Evolutionary conservation across 1,140 invertebrate genomes (phyloP).

Genomic region (Hypsibius dujardini): DNA sequence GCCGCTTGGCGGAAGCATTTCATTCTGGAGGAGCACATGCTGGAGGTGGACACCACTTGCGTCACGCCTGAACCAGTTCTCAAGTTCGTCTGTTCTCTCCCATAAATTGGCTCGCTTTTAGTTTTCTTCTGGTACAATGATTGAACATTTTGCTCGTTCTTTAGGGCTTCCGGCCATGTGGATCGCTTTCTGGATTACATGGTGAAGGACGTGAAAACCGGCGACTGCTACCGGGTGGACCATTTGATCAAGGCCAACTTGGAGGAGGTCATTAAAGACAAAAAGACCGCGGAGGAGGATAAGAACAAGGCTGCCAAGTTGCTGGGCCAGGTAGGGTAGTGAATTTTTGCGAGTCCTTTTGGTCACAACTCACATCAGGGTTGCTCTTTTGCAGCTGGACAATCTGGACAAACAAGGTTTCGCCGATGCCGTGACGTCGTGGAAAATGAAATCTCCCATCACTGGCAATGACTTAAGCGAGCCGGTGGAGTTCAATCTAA

Average conservation of each 20-base stretch:
- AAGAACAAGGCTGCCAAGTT: slow-evolving; percentile 38
- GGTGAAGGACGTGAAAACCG: slow-evolving; percentile 89
- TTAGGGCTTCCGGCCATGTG: slow-evolving; percentile 85
- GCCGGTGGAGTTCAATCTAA: slow-evolving; percentile 92
- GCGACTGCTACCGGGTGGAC: slow-evolving; percentile 90
- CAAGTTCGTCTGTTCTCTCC: slow-evolving; percentile 41
- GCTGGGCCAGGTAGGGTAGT: no score
- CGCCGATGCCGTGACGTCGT: slow-evolving; percentile 59
- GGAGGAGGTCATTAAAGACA: slow-evolving; percentile 69
- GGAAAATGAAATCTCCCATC: slow-evolving; percentile 78
- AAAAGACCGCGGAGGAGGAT: slow-evolving; percentile 51
- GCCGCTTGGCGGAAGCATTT: slow-evolving; percentile 88
- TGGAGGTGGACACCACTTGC: slow-evolving; percentile 94
- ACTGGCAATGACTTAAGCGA: slow-evolving; percentile 83
- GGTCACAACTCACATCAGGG: no score
- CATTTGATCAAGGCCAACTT: slow-evolving; percentile 91
- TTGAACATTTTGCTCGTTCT: slow-evolving; percentile 25
- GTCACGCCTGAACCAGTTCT: slow-evolving; percentile 88
- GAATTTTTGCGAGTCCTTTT: not conserved
- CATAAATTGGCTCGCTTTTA: slow-evolving; percentile 8
- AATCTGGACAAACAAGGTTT: slow-evolving; percentile 75
- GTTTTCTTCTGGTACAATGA: slow-evolving; percentile 18
- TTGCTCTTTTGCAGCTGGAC: slow-evolving; percentile 43
- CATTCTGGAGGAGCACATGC: slow-evolving; percentile 89
- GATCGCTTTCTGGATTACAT: slow-evolving; percentile 97